These are phyloP conservation scores for Melitaea cinxia DNA, from an alignment of 1,140 invertebrate genomes.

Conservation along the genomic window DNA sequence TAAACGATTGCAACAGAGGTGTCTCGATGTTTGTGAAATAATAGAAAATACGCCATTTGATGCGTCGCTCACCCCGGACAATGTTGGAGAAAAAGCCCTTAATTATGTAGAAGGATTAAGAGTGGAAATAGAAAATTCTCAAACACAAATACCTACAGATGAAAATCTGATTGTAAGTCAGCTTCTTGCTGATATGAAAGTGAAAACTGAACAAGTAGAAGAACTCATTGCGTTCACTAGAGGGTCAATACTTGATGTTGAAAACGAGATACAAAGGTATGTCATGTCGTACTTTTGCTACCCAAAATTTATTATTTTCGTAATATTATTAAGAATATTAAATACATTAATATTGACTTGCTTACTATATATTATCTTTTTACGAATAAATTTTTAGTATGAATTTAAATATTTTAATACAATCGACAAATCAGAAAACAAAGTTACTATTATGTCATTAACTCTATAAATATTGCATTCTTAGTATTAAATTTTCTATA, in stretches of 20 bases:
- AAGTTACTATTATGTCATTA: too few relatives aligned
- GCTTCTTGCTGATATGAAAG: conserved; percentile 61
- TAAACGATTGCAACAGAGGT: conserved; percentile 52
- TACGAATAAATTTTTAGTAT: too few relatives aligned
- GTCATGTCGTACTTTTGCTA: background rate
- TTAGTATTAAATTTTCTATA: too few relatives aligned
- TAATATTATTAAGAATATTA: too few relatives aligned
- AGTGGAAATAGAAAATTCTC: conserved; percentile 56
- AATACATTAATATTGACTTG: too few relatives aligned
- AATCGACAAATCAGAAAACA: too few relatives aligned
- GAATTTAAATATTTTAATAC: too few relatives aligned
- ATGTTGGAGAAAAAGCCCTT: conserved; percentile 47
- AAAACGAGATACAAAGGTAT: conserved; percentile 69
- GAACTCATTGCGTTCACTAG: conserved; percentile 65
- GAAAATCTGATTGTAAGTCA: conserved; percentile 62
- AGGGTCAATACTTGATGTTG: conserved; percentile 59
- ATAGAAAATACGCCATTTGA: conserved; percentile 56
- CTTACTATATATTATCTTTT: too few relatives aligned
- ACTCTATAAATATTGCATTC: too few relatives aligned
- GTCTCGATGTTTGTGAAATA: conserved; percentile 56
- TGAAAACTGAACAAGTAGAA: conserved; percentile 61
- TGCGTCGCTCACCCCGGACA: conserved; percentile 37
- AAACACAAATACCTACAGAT: conserved; percentile 51
- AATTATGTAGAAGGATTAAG: conserved; percentile 57
- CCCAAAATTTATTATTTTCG: too few relatives aligned